Evolutionary conservation across 2,888 invertebrate genomes (phyloP).

Genomic region (Panopea generosa): DNA sequence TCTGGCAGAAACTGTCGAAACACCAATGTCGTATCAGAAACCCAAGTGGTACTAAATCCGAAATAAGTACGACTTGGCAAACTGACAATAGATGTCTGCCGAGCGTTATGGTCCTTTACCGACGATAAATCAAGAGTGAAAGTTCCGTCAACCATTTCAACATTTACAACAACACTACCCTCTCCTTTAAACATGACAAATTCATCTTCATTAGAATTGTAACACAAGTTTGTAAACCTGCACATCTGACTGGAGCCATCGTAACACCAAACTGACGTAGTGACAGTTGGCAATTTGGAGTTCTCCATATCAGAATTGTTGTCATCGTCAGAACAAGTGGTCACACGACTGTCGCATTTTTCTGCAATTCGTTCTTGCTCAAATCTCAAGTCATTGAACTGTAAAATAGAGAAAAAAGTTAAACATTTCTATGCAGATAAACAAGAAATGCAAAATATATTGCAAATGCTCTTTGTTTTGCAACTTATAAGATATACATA

Average conservation of each 20-base stretch:
- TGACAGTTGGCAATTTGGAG: background rate
- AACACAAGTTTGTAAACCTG: slow-evolving; percentile 85
- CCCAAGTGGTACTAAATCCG: slow-evolving; percentile 67
- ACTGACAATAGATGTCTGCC: slow-evolving; percentile 79
- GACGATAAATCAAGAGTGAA: slow-evolving; percentile 83
- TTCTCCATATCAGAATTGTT: too few relatives aligned
- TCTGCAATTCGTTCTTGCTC: too few relatives aligned
- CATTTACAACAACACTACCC: slow-evolving; percentile 81
- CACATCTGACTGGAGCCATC: slow-evolving; percentile 77
- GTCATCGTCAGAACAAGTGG: too few relatives aligned
- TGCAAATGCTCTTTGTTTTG: too few relatives aligned
- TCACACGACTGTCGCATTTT: too few relatives aligned
- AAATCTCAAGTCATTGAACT: too few relatives aligned
- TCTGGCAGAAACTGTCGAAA: slow-evolving; percentile 86
- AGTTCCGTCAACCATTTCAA: slow-evolving; percentile 71
- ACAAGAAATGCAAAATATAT: too few relatives aligned
- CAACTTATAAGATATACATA: too few relatives aligned
- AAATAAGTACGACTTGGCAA: slow-evolving; percentile 74
- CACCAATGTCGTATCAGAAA: slow-evolving; percentile 76
- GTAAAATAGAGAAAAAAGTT: too few relatives aligned
- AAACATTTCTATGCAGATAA: too few relatives aligned
- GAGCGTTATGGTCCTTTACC: slow-evolving; percentile 84
- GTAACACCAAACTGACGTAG: slow-evolving; percentile 53
- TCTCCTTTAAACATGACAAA: slow-evolving; percentile 84
- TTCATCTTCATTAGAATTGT: slow-evolving; percentile 77